A percentile compares a stretch with the other conserved stretches of the same genome.
Evolutionary conservation across 2,797 vertebrate genomes (phyloP).

Genomic region (Sebastes miniatus): DNA sequence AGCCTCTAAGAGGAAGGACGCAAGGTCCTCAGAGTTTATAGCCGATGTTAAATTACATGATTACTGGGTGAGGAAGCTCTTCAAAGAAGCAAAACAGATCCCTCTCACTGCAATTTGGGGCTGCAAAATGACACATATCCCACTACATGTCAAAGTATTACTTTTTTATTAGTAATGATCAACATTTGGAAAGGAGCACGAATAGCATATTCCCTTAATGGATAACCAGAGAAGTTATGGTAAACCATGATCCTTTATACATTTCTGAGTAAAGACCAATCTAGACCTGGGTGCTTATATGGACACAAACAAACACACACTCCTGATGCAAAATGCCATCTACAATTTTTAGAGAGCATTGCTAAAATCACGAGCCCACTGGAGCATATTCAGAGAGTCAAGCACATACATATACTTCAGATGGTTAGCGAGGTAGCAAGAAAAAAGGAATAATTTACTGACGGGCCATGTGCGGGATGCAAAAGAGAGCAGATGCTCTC

Average conservation of each 20-base stretch:
- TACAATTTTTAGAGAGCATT: neutral
- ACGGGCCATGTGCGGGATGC: too few species aligned
- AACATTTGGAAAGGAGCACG: neutral
- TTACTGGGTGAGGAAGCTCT: constrained; percentile 13
- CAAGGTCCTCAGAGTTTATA: neutral
- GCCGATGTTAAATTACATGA: constrained; percentile 31
- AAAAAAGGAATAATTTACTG: neutral
- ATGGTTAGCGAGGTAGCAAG: neutral
- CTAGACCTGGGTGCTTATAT: neutral
- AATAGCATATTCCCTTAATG: neutral
- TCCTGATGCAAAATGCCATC: neutral
- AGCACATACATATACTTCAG: neutral
- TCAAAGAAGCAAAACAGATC: constrained; percentile 26
- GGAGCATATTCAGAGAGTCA: neutral
- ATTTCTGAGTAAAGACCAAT: too few species aligned
- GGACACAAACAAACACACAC: neutral
- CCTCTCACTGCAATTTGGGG: neutral
- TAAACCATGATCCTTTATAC: neutral
- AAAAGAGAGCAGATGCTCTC: too few species aligned
- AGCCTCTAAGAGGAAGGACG: neutral
- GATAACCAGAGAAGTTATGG: neutral
- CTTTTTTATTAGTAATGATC: neutral
- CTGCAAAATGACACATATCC: neutral
- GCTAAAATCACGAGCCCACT: neutral
- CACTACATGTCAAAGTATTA: neutral